phyloP scores from a whole-genome alignment of 2,888 invertebrate genomes.

The Caenorhabditis angaria region DNA sequence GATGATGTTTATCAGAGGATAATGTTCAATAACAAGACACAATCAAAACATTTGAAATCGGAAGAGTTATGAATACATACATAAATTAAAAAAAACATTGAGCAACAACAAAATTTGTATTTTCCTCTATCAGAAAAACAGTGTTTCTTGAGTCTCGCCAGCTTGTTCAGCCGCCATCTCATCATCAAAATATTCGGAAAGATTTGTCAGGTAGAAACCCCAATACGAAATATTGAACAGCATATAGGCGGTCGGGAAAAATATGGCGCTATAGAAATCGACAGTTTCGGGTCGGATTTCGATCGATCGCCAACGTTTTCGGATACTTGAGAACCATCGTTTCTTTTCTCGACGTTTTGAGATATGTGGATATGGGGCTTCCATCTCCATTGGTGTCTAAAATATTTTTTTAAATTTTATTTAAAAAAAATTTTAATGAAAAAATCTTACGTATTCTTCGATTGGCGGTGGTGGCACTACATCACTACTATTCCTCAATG shows the following conservation, averaged over 20 bases:
- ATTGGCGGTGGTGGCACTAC: conserved; percentile 23
- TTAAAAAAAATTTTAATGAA: neutral
- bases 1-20: neutral
- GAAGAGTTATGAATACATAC: no score
- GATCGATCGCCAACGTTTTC: conserved; percentile 46
- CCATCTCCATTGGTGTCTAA: conserved; percentile 30
- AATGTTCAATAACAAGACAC: neutral
- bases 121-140: neutral
- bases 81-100: neutral
- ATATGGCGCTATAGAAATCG: conserved; percentile 71
- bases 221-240: conserved; percentile 71
- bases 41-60: neutral
- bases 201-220: conserved; percentile 68
- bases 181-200: conserved; percentile 55
- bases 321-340: conserved; percentile 38
- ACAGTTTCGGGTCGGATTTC: conserved; percentile 64
- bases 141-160: neutral
- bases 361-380: conserved; percentile 34
- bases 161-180: conserved; percentile 31
- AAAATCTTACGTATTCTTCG: conserved; percentile 39
- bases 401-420: conserved; percentile 2
- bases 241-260: conserved; percentile 70
- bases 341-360: conserved; percentile 33
- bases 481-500: conserved; percentile 48
- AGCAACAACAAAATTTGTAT: neutral